A percentile compares a stretch with the other conserved stretches of the same genome.
These are phyloP conservation scores for Pyrocoelia pectoralis DNA, from an alignment of 2,888 invertebrate species.

Conservation along the genomic window DNA sequence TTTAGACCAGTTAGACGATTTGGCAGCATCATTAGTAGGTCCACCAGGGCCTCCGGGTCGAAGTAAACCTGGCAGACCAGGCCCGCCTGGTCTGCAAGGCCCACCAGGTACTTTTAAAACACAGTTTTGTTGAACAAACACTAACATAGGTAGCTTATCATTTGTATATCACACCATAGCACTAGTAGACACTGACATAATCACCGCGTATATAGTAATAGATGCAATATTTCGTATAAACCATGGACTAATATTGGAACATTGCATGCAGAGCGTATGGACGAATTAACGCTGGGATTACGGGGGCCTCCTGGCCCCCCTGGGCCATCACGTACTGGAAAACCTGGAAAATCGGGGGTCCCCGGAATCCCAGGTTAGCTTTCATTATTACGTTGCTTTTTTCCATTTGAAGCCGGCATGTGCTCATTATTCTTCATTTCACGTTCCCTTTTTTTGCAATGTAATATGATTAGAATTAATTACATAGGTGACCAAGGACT, in stretches of 20 bases:
- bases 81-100: conserved; percentile 75
- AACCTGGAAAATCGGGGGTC: conserved; percentile 63
- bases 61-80: conserved; percentile 73
- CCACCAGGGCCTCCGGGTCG: conserved; percentile 73
- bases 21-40: conserved; percentile 69
- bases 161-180: conserved; percentile 16
- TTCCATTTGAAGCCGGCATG: neutral
- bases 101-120: conserved; percentile 64
- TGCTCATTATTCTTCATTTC: neutral
- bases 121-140: conserved; percentile 22
- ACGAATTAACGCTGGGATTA: conserved; percentile 66
- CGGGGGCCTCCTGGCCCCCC: conserved; percentile 76
- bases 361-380: conserved; percentile 66
- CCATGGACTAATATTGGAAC: conserved; percentile 31
- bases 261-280: conserved; percentile 63
- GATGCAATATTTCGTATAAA: conserved; percentile 19
- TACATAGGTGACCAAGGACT: conserved; percentile 70
- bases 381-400: conserved; percentile 15
- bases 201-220: conserved; percentile 14
- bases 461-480: conserved; percentile 2
- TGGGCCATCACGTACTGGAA: conserved; percentile 63
- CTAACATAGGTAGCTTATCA: conserved; percentile 22
- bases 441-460: neutral
- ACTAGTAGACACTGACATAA: conserved; percentile 18
- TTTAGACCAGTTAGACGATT: conserved; percentile 77